A percentile compares a stretch with the other conserved stretches of the same genome.
Conservation (phyloP, 2,797 vertebrate genomes). For the Poeciliopsis infans region DNA sequence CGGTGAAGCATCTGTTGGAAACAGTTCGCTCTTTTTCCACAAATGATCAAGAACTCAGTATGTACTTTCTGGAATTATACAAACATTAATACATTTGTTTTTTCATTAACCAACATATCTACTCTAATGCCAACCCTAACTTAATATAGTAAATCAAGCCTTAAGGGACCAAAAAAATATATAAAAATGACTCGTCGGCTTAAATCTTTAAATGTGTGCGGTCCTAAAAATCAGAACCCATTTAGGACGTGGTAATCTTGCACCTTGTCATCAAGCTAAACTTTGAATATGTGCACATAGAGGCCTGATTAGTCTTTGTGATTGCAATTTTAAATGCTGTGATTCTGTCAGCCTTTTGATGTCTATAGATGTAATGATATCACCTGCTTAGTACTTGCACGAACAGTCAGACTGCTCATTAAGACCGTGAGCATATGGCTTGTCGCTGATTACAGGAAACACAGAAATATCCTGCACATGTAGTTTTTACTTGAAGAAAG, state of each 20-base stretch:
- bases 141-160: neutral
- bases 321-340: slow-evolving; percentile 2
- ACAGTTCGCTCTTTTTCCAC: neutral
- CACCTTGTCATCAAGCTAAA: neutral
- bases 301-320: slow-evolving; percentile 14
- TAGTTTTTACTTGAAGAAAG: neutral
- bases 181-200: neutral
- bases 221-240: slow-evolving; percentile 2
- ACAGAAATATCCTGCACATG: neutral
- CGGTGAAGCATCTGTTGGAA: neutral
- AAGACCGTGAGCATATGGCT: slow-evolving; percentile 33
- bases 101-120: too few relatives aligned
- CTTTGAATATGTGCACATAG: neutral
- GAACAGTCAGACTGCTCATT: slow-evolving; percentile 36
- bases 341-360: slow-evolving; percentile 16
- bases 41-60: neutral
- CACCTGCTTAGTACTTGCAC: slow-evolving; percentile 1
- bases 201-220: neutral
- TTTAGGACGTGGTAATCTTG: slow-evolving; percentile 1
- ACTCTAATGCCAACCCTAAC: neutral
- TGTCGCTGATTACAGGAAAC: slow-evolving; percentile 22
- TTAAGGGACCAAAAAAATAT: neutral
- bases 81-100: too few relatives aligned
- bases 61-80: neutral
- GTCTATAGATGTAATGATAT: slow-evolving; percentile 26